Evolutionary conservation across 2,797 vertebrate genomes (phyloP).

Genomic region (Morus bassanus): DNA sequence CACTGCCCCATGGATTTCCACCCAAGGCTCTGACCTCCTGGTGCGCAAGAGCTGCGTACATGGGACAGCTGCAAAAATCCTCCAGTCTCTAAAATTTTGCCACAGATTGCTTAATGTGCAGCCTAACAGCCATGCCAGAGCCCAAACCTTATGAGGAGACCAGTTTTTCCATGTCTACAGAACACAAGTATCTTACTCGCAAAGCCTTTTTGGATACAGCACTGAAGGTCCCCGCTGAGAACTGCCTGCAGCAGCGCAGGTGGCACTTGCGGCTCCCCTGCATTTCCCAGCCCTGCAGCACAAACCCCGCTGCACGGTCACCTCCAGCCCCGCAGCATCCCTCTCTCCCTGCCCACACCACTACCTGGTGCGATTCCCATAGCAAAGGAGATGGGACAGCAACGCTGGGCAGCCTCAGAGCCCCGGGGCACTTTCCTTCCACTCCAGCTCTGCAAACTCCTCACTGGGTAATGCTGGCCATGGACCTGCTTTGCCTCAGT

Average conservation of each 20-base stretch:
- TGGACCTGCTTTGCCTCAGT: background rate
- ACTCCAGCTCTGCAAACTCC: background rate
- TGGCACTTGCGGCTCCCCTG: background rate
- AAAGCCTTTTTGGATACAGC: background rate
- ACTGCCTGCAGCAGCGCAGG: rapidly evolving
- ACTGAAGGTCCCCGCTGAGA: background rate
- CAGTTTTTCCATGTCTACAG: background rate
- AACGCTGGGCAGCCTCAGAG: background rate
- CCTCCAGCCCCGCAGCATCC: background rate
- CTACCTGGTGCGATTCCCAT: rapidly evolving
- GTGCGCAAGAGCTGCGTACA: background rate
- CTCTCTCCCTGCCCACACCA: background rate
- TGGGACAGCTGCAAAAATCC: background rate
- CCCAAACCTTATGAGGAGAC: background rate
- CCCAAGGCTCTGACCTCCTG: background rate
- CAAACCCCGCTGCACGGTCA: rapidly evolving
- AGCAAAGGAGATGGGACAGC: background rate
- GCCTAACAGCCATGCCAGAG: background rate
- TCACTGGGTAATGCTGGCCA: background rate
- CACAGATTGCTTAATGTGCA: background rate
- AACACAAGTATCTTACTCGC: background rate
- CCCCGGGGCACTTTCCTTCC: background rate
- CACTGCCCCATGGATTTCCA: background rate
- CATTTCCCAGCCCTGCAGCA: background rate
- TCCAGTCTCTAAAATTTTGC: background rate